Percentiles rank a stretch among this genome's conserved stretches.
Evolutionary conservation across 2,797 vertebrate species (phyloP).

Genomic region (Melanogrammus aeglefinus): DNA sequence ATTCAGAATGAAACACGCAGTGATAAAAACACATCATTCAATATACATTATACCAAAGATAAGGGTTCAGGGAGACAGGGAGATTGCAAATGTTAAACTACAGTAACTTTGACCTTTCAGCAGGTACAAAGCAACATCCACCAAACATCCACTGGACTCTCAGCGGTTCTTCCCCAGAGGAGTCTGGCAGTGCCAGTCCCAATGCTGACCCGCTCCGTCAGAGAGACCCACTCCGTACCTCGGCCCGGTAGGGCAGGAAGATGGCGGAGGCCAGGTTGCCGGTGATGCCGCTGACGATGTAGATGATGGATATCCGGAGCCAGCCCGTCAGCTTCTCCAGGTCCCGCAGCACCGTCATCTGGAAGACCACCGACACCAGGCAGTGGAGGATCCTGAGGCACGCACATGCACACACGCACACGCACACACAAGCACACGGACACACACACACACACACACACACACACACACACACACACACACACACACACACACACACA

Average conservation of each 20-base stretch:
- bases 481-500: too few relatives aligned
- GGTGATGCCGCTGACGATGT: slow-evolving; percentile 92
- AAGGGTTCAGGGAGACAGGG: too few relatives aligned
- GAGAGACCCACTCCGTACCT: slow-evolving; percentile 60
- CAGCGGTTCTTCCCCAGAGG: too few relatives aligned
- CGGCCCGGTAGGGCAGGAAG: slow-evolving; percentile 94
- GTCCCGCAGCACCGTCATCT: slow-evolving; percentile 96
- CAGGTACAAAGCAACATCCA: too few relatives aligned
- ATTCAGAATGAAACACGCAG: not conserved
- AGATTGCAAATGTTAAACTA: too few relatives aligned
- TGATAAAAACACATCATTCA: too few relatives aligned
- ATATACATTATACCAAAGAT: too few relatives aligned
- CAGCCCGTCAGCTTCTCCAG: slow-evolving; percentile 96
- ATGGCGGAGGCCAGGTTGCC: slow-evolving; percentile 97
- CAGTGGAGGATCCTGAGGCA: slow-evolving; percentile 90
- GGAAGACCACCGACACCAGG: slow-evolving; percentile 93
- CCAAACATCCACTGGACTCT: not conserved
- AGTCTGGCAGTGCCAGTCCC: too few relatives aligned
- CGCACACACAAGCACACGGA: slow-evolving; percentile 5
- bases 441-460: too few relatives aligned
- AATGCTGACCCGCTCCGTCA: not conserved
- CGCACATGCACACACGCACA: slow-evolving; percentile 4
- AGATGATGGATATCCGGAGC: slow-evolving; percentile 97
- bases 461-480: too few relatives aligned
- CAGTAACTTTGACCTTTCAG: too few relatives aligned